A percentile compares a stretch with the other conserved stretches of the same genome.
Conservation (phyloP, 1,140 invertebrate species). For the Saxidomus purpurata region DNA sequence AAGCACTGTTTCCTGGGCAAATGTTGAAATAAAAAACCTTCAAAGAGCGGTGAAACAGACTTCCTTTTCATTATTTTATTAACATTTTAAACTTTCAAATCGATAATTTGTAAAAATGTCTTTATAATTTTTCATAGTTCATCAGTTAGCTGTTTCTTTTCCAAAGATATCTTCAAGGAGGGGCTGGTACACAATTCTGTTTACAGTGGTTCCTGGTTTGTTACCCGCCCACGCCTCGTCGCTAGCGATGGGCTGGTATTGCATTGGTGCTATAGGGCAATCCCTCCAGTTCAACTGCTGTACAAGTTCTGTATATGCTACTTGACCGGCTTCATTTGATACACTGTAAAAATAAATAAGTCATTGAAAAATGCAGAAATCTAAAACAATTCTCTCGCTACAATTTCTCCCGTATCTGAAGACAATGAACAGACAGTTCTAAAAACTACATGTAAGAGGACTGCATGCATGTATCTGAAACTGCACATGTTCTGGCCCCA, state of each 20-base stretch:
- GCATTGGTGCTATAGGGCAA: slow-evolving; percentile 79
- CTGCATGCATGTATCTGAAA: no score
- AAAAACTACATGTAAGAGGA: no score
- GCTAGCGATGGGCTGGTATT: slow-evolving; percentile 72
- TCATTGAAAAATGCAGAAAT: no score
- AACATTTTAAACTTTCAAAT: not conserved
- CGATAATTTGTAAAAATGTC: not conserved
- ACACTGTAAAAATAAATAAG: slow-evolving; percentile 71
- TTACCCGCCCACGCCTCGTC: slow-evolving; percentile 80
- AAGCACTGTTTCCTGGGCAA: no score
- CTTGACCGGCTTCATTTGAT: slow-evolving; percentile 73
- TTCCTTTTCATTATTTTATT: no score
- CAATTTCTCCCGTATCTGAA: not conserved
- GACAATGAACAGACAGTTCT: not conserved
- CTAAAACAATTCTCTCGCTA: no score
- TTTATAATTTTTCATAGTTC: slow-evolving; percentile 3
- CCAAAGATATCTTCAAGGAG: slow-evolving; percentile 80
- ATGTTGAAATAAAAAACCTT: no score
- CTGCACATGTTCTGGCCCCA: no score
- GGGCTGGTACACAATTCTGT: slow-evolving; percentile 73
- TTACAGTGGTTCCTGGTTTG: slow-evolving; percentile 70
- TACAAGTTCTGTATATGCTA: slow-evolving; percentile 78
- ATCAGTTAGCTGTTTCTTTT: slow-evolving; percentile 52
- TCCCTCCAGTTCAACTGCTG: slow-evolving; percentile 83
- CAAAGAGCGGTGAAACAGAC: no score